Base-by-base conservation (phyloP, 2,888 invertebrate genomes). In the Eucriotettix oculatus region DNA sequence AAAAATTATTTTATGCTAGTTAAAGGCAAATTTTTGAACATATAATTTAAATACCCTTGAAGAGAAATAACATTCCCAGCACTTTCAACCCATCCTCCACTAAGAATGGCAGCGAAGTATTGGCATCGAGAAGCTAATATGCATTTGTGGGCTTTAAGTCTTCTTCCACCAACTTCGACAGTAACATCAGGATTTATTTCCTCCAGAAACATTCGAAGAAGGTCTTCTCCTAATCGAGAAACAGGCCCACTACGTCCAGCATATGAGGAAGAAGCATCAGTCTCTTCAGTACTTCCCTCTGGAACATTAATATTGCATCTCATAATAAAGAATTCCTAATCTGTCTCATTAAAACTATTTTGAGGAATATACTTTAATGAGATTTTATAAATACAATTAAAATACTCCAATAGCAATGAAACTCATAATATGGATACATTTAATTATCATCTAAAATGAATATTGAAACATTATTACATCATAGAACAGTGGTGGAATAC, bases 71-170 rank as follows among this genome's bases (percentile, higher is more conserved):
- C 83, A 71, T 91, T 88, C 53, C 87, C 86, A 60, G 85, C 83
- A 69, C 79, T 82, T 69, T 91, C 89, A 41, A 87, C 82, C 83
- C 89, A 90, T 61, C 87, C 86, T 1, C 92, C 93, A 66, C 90
- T 90, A 42, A 95, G 74, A 74, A 94, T 86, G 16, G 90, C 92
- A 10, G 92, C 91, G 74, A 96, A 96, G 73, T 94, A 95, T 71
- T 90, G 90, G 71, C 94, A 95, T 59, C 95, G 70, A 14, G 93
- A 92, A 58, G 91, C 87, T 63, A 96, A 75, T 68, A 96, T 90
- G 72, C 94, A 94, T 73, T 91, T 91, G 71, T 94, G 94, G 1
- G 94, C 94, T 70, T 86, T 86, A 57, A 95, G 85, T 58, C 87
- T 81, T 57, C 86, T 80, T 1, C 90, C 91, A 53, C 85, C 85